Conservation (phyloP, 2,113 vertebrate species). For the Saimiri boliviensis region DNA sequence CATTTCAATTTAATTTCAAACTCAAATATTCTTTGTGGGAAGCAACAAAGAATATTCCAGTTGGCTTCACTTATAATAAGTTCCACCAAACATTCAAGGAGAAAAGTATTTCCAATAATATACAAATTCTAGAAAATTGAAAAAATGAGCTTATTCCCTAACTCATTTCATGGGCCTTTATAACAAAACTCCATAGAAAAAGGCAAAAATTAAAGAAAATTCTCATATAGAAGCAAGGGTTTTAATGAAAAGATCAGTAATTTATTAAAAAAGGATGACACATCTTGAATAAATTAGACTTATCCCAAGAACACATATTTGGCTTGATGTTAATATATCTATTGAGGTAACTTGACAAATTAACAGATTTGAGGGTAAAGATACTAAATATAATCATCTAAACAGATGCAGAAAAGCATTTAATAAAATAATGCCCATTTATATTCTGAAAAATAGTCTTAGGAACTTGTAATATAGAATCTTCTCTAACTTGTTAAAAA, state of each 20-base stretch:
- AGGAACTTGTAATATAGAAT: background rate
- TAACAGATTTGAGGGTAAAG: background rate
- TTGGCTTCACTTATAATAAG: background rate
- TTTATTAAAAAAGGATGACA: background rate
- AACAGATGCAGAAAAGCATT: background rate
- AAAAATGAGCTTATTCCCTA: background rate
- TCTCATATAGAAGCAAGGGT: background rate
- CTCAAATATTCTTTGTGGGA: no score
- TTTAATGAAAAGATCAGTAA: slow-evolving; percentile 16
- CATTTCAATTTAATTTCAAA: no score
- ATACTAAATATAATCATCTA: background rate
- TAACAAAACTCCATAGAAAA: slow-evolving; percentile 5
- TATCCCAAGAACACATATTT: background rate
- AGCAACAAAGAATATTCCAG: slow-evolving; percentile 8
- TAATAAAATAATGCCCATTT: background rate
- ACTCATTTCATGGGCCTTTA: background rate
- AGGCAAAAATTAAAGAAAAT: slow-evolving; percentile 7
- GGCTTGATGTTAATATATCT: slow-evolving; percentile 14
- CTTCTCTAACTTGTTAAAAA: slow-evolving; percentile 7
- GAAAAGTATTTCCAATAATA: background rate
- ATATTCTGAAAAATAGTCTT: slow-evolving; percentile 7
- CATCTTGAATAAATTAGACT: background rate
- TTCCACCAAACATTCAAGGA: slow-evolving; percentile 11
- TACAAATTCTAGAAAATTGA: background rate
- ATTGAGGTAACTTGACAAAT: background rate